These are phyloP conservation scores for Bombyx mori DNA, from an alignment of 1,140 invertebrate species.

Conservation along the genomic window ASM3026992v2 NC_085134.1:166501-167000, in stretches of 20 bases:
- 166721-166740: slow-evolving; percentile 1
- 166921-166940: slow-evolving; percentile 25
- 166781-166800: slow-evolving; percentile 26
- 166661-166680: no score
- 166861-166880: slow-evolving; percentile 7
- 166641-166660: no score
- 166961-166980: slow-evolving; percentile 52
- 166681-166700: background rate
- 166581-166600: no score
- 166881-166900: slow-evolving; percentile 12
- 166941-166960: slow-evolving; percentile 58
- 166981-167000: slow-evolving; percentile 55
- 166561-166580: no score
- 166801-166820: slow-evolving; percentile 45
- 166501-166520: no score
- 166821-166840: slow-evolving; percentile 42
- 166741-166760: slow-evolving; percentile 7
- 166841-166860: slow-evolving; percentile 23
- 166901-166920: slow-evolving; percentile 18
- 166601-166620: no score
- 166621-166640: no score
- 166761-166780: slow-evolving; percentile 31
- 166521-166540: no score
- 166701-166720: background rate
- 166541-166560: no score